Conservation (phyloP, 2,797 vertebrate genomes). For the Rhadinocentrus ornatus region DNA sequence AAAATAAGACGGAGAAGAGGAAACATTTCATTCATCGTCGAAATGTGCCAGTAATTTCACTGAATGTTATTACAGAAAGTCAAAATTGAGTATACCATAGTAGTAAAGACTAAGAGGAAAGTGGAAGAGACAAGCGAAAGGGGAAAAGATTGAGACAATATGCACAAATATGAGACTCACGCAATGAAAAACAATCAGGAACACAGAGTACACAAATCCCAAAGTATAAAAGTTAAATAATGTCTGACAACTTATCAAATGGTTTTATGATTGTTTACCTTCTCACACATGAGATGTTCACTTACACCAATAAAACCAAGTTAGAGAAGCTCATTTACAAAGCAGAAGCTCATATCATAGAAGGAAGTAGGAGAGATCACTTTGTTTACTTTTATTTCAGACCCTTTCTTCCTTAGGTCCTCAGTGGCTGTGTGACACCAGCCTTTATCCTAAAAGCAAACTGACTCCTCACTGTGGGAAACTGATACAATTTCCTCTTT, state of each 20-base stretch:
- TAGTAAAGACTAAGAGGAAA: background rate
- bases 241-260: conserved; percentile 66
- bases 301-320: conserved; percentile 66
- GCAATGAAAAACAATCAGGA: conserved; percentile 16
- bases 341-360: conserved; percentile 50
- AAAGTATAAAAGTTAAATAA: conserved; percentile 65
- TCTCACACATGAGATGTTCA: conserved; percentile 58
- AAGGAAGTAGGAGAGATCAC: conserved; percentile 39
- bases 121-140: background rate
- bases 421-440: conserved; percentile 79
- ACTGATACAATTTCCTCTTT: conserved; percentile 88
- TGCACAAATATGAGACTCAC: conserved; percentile 17
- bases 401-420: conserved; percentile 84
- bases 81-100: background rate
- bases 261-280: conserved; percentile 71
- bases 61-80: conserved; percentile 26
- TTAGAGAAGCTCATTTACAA: conserved; percentile 54
- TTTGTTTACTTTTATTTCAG: conserved; percentile 69
- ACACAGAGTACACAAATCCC: conserved; percentile 51
- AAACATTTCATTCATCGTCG: conserved; percentile 42
- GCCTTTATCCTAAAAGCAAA: conserved; percentile 87
- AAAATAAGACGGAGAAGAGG: conserved; percentile 22
- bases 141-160: background rate
- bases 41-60: conserved; percentile 23
- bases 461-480: conserved; percentile 88